Evolutionary conservation across 2,888 invertebrate genomes (phyloP).

Genomic region (Hartigia nigra): DNA sequence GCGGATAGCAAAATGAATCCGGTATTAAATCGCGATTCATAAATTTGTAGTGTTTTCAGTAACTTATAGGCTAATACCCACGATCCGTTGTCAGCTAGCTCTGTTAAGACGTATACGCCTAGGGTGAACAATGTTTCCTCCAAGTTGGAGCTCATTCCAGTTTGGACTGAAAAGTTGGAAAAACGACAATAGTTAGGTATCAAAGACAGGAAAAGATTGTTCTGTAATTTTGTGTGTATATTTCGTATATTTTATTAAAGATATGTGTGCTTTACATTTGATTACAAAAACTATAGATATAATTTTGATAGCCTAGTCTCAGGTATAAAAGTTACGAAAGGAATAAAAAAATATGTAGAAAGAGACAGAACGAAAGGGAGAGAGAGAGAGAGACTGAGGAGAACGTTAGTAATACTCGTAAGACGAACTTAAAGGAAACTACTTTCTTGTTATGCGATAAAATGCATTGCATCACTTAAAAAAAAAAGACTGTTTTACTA

Average conservation of each 20-base stretch:
- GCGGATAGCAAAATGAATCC: slow-evolving; percentile 42
- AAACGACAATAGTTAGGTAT: slow-evolving; percentile 17
- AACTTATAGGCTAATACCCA: slow-evolving; percentile 50
- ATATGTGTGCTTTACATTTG: slow-evolving; percentile 6
- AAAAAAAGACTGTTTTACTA: not conserved
- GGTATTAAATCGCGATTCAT: slow-evolving; percentile 35
- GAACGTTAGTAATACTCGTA: not conserved
- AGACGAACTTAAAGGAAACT: not conserved
- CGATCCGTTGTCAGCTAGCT: slow-evolving; percentile 41
- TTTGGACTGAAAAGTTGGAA: slow-evolving; percentile 46
- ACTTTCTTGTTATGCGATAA: not conserved
- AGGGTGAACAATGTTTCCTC: slow-evolving; percentile 39
- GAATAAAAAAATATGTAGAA: not conserved
- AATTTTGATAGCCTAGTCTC: slow-evolving; percentile 25
- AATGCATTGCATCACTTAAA: not conserved
- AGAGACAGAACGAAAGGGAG: not conserved
- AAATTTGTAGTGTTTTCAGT: slow-evolving; percentile 36
- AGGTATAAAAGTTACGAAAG: slow-evolving; percentile 18
- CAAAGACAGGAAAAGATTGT: slow-evolving; percentile 6
- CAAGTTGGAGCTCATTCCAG: slow-evolving; percentile 26
- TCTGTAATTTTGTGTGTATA: slow-evolving; percentile 10
- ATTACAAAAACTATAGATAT: slow-evolving; percentile 12
- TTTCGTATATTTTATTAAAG: slow-evolving; percentile 6
- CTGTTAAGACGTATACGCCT: slow-evolving; percentile 39
- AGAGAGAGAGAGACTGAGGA: not conserved